Evolutionary conservation across 1,140 invertebrate genomes (phyloP), one percentile per base, ranked within the genome.

Genomic region (Elysia chlorotica): DNA sequence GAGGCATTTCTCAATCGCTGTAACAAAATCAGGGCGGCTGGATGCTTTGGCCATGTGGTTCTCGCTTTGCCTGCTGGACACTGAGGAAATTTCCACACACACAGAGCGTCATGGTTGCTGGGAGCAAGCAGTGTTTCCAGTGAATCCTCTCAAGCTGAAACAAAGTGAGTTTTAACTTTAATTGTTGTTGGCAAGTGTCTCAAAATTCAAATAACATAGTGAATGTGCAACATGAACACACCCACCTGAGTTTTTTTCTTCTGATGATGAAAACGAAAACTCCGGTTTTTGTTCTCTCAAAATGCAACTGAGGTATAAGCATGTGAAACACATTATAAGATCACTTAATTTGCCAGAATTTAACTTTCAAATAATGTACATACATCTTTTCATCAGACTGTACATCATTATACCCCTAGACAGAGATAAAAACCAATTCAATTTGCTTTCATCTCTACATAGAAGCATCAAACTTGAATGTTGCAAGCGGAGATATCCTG

Each of bases 21-120:
- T 89, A 83, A 83, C 63, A 76, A 78, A 85, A 35, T 75, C 81
- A 81, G 91, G 91, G 28, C 83, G 82, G 65, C 79, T 92, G 5
- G 91, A 93, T 88, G 90, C 89, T n/a, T 83, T 93, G 48, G 89
- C 91, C 41, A 89, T 92, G 14, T 94, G 92, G 91, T 95, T 94
- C 84, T 90, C 92, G 79, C 86, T 94, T 57, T 82, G 92, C 81
- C 85, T 95, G 14, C 91, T 92, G 80, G 89, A 92, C 30, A 88
- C 90, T 54, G 90, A 91, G 41, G 88, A 81, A 1, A 87, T 94
- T 36, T 90, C 86, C 74, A 89, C 89, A n/a, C 86, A 71, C 37
- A 78, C 82, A 30, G 69, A 73, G 17, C 65, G 68, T 73, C 53
- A 74, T 48, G 90, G 89, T 73, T 93, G 93, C 79, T 94, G 93